Conservation (phyloP, 1,140 invertebrate genomes). For the Drosophila bocki region DNA sequence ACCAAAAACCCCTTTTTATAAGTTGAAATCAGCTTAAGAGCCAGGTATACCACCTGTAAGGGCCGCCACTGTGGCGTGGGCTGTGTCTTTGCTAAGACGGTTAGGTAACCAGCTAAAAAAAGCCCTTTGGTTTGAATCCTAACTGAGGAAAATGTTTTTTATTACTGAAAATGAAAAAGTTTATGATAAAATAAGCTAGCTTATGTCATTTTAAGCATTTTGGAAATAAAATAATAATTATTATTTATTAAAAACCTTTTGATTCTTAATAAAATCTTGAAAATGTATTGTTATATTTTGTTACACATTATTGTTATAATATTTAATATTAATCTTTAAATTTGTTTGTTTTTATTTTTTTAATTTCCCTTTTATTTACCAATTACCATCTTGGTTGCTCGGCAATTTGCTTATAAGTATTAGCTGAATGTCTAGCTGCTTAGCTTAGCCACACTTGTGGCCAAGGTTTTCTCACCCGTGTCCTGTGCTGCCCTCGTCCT, state of each 20-base stretch:
- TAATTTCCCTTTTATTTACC: background rate
- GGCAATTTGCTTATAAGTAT: conserved; percentile 7
- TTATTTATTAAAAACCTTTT: background rate
- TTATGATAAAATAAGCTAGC: background rate
- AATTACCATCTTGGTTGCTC: background rate
- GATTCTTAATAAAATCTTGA: no score
- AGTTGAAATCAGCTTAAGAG: background rate
- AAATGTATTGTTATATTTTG: background rate
- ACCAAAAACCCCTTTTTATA: background rate
- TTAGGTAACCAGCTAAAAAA: background rate
- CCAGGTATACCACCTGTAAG: background rate
- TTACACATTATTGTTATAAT: background rate
- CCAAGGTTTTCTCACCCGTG: background rate
- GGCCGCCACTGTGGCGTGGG: background rate
- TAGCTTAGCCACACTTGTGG: conserved; percentile 16
- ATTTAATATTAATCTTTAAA: no score
- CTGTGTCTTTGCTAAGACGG: background rate
- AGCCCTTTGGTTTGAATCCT: background rate
- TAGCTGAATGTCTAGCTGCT: conserved; percentile 12
- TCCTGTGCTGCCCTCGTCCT: background rate
- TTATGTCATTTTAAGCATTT: background rate
- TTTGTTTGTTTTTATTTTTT: background rate
- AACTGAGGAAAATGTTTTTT: background rate
- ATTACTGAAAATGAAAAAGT: background rate
- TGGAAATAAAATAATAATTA: background rate